Percentiles rank a stretch among this genome's conserved stretches.
Conservation (phyloP, 2,888 invertebrate genomes). For the Dyspetes luteomarginatus region DNA sequence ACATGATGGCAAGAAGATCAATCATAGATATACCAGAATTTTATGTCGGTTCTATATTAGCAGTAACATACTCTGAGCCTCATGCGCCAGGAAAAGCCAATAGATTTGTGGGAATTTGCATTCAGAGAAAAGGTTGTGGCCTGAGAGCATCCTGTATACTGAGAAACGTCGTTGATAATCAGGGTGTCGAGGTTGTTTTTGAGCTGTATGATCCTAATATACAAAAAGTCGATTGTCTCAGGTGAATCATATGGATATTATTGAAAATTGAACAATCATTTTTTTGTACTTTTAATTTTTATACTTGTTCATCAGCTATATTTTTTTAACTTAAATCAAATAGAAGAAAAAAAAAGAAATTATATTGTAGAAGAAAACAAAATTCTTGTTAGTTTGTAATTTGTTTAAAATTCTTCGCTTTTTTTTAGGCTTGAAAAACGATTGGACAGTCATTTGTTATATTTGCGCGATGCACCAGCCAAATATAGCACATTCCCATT, state of each 20-base stretch:
- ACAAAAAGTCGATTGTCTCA: slow-evolving; percentile 94
- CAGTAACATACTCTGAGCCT: slow-evolving; percentile 93
- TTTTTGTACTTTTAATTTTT: background rate
- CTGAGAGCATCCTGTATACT: slow-evolving; percentile 93
- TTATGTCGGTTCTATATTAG: slow-evolving; percentile 97
- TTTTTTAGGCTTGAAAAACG: slow-evolving; percentile 91
- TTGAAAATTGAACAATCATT: background rate
- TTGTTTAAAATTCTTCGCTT: background rate
- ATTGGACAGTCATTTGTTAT: slow-evolving; percentile 94
- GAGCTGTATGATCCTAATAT: slow-evolving; percentile 97
- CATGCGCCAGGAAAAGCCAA: slow-evolving; percentile 93
- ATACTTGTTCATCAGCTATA: too few species aligned
- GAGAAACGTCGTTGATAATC: slow-evolving; percentile 96
- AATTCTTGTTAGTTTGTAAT: background rate
- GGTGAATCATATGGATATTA: slow-evolving; percentile 68
- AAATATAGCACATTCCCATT: slow-evolving; percentile 97
- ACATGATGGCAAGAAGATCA: slow-evolving; percentile 94
- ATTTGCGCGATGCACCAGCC: slow-evolving; percentile 94
- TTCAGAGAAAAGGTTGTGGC: slow-evolving; percentile 92
- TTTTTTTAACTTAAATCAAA: too few species aligned
- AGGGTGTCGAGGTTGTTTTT: slow-evolving; percentile 90
- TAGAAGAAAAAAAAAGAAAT: slow-evolving; percentile 14
- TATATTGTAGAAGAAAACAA: background rate
- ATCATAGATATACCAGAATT: slow-evolving; percentile 97
- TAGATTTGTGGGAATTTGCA: slow-evolving; percentile 97